Evolutionary conservation across 2,113 vertebrate species (phyloP).

Genomic region (Raja brachyura): DNA sequence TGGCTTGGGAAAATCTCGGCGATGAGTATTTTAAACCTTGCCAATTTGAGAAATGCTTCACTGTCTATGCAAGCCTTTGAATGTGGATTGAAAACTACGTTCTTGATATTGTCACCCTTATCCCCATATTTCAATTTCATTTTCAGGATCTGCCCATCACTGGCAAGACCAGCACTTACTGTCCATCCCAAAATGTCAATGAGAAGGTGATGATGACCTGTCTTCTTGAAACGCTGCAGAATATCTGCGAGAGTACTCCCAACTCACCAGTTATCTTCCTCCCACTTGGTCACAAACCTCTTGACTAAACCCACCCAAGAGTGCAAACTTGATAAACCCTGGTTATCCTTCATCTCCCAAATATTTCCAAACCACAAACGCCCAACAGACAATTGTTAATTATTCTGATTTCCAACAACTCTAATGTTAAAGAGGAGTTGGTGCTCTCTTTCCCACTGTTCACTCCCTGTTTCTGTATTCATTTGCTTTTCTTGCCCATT

Average conservation of each 20-base stretch:
- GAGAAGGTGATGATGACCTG: too few relatives aligned
- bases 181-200: too few relatives aligned
- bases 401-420: not conserved
- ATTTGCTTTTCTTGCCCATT: not conserved
- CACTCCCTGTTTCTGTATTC: not conserved
- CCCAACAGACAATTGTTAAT: not conserved
- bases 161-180: too few relatives aligned
- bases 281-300: not conserved
- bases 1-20: not conserved
- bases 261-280: too few relatives aligned
- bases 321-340: not conserved
- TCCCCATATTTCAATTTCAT: too few relatives aligned
- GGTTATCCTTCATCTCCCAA: not conserved
- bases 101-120: too few relatives aligned
- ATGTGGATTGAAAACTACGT: too few relatives aligned
- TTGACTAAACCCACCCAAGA: not conserved
- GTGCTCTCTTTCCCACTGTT: not conserved
- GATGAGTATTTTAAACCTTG: not conserved
- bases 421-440: too few relatives aligned
- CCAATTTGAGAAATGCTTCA: not conserved
- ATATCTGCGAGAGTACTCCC: too few relatives aligned
- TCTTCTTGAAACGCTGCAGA: too few relatives aligned
- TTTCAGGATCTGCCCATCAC: too few relatives aligned
- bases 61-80: not conserved
- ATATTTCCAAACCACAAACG: not conserved